Base-by-base conservation (phyloP, 2,797 vertebrate species). In the Lacerta viridis region DNA sequence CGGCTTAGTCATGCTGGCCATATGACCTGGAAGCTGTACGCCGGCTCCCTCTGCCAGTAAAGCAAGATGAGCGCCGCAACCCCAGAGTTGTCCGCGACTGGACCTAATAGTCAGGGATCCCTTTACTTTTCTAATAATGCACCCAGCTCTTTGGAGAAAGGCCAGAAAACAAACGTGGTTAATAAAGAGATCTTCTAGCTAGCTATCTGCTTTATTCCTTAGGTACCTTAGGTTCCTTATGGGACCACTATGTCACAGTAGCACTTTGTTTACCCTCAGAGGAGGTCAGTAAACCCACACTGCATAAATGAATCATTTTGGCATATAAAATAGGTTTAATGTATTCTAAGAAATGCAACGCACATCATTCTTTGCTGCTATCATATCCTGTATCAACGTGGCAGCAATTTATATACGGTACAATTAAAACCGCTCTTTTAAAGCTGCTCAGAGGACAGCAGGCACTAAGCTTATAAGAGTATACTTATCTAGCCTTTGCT, bases 401-500 rank as follows among this genome's bases (percentile, higher is more conserved):
- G 17, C 41, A 85, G 77, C 55, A 80, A 79, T 85, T 85, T 55
- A 39, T 33, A 89, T 39, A 33, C 33, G 33, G 33, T 33, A 36
- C 55, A 25, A 85, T 85, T 81, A 39, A 81, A 55, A 4, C 33
- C 69, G 1, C 46, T 29, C 0, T 69, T 92, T 61, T 36, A 13
- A 77, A 86, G 25, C 10, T 0, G 27, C 8, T 59, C 3, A 61
- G 76, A 90, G 10, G 43, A 77, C 7, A 90, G 87, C 76, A 83
- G 86, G 27, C 80, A 43, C 0, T 82, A 10, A 6, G 6, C 41
- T 64, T 82, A 87, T 33, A 84, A 41, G 46, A 90, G 27, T n/a
- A 72, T 15, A 83, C 7, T 41, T 90, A 80, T n/a, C 55, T 88
- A 92, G 81, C 88, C 8, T 84, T 84, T 91, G 85, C 61, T 17